These are phyloP conservation scores for Heterodera schachtii DNA, from an alignment of 1,140 invertebrate species.

Conservation along the genomic window DNA sequence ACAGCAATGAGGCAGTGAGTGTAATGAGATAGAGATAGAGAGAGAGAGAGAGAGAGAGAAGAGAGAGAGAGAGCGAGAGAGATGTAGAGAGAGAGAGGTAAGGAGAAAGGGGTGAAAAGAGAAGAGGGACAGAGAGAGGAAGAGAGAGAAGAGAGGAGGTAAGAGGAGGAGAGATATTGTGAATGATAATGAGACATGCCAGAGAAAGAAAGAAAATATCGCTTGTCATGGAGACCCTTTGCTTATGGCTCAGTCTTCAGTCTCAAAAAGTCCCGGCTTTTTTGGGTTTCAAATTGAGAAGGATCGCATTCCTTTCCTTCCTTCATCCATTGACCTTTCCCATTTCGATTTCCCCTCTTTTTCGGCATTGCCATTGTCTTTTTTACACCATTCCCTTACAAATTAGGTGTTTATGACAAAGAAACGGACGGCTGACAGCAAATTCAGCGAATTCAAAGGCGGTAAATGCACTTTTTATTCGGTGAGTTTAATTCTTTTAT, in stretches of 20 bases:
- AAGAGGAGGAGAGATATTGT: neutral
- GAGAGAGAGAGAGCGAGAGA: neutral
- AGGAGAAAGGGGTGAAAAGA: no score
- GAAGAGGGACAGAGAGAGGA: neutral
- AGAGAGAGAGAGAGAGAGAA: neutral
- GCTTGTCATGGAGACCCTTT: neutral
- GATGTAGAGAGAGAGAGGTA: neutral
- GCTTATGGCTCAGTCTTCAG: no score
- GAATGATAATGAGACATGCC: no score
- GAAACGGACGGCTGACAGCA: conserved; percentile 53
- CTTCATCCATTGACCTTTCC: no score
- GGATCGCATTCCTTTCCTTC: no score
- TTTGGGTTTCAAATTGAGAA: no score
- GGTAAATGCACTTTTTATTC: conserved; percentile 24
- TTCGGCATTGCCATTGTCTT: no score
- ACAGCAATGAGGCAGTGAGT: conserved; percentile 47
- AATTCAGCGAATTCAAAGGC: conserved; percentile 54
- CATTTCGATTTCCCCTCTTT: no score
- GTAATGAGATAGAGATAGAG: neutral
- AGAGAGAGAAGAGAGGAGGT: neutral
- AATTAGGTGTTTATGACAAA: conserved; percentile 57
- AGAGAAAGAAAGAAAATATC: neutral
- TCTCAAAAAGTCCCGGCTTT: no score
- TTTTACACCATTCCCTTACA: no score
- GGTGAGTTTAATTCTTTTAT: neutral